Conservation (phyloP, 2,113 vertebrate genomes). For the Eidolon helvum region DNA sequence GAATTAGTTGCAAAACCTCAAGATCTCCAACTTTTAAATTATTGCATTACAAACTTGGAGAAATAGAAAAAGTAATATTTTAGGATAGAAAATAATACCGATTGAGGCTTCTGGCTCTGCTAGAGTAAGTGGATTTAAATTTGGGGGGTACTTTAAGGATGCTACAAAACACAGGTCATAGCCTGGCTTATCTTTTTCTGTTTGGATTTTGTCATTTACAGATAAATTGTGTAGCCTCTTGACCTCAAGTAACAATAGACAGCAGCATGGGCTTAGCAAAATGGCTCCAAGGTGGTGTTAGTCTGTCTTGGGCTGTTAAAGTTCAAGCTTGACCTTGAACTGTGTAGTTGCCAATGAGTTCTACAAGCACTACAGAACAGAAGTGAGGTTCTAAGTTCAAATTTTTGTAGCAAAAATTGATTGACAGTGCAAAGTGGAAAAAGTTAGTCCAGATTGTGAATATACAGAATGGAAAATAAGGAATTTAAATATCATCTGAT, state of each 20-base stretch:
- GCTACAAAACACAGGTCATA: not conserved
- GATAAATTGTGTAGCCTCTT: not conserved
- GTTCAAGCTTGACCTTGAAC: not conserved
- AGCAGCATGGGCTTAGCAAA: not conserved
- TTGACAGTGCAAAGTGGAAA: not conserved
- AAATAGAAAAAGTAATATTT: not conserved
- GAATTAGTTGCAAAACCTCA: not conserved
- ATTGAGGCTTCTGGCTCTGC: not conserved
- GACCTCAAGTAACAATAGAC: not conserved
- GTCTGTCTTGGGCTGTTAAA: not conserved
- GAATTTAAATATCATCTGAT: not conserved
- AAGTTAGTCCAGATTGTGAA: not conserved
- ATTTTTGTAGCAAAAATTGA: not conserved
- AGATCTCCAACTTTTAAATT: not conserved
- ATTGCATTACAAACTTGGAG: not conserved
- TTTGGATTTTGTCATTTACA: not conserved
- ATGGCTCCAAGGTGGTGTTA: not conserved
- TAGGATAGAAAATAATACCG: not conserved
- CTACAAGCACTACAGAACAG: not conserved
- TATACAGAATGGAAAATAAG: not conserved
- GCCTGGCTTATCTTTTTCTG: not conserved
- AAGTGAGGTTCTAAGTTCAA: not conserved
- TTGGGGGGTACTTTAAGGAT: not conserved
- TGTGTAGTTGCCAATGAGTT: not conserved
- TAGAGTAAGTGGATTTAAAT: not conserved